Base-by-base conservation (phyloP, 1,140 invertebrate genomes). In the Cotesia glomerata region DNA sequence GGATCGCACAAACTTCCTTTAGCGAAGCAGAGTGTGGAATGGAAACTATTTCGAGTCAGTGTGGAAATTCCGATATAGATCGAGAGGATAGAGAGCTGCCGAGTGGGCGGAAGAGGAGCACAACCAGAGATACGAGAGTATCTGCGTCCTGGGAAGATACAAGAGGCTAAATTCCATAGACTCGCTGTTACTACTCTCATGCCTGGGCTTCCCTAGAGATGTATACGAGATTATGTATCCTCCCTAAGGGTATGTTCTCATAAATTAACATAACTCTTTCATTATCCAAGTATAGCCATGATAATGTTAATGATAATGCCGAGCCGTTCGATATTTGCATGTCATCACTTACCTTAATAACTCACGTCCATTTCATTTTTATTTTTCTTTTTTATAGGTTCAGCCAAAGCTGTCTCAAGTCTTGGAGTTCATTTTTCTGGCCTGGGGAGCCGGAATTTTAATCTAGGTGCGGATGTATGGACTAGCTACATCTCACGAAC, bases 11-110 rank as follows among this genome's bases (percentile, higher is more conserved):
- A 3, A 18, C 18, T 58, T 18, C 18, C 56, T 58, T 58, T 58
- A 9, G 8, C 5, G 26, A 26, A 26, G 26, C 1, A 7, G 39
- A 45, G 56, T 18, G 5, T 26, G 54, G 62, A 65, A 72, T 72
- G 70, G 70, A 72, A 72, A 72, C 70, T 72, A 72, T 72, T 66
- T 66, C 70, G 70, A 72, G 70, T 64, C 70, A 39, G 70, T n/a
- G 45, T 72, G 54, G 70, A 66, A 72, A 72, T 72, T 72, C 70
- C 70, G 26, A 72, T 72, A 45, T 45, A 66, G 70, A 72, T 72
- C 63, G 64, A 72, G 69, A 71, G 32, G 58, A 35, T 11, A 36
- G 32, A 9, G 35, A 64, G 45, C 59, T 54, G 9, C 59, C 36
- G 9, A 18, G 7, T 51, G 58, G 35, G 4, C 35, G 54, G 52